Evolutionary conservation across 2,797 vertebrate species (phyloP).

Genomic region (Falco peregrinus): DNA sequence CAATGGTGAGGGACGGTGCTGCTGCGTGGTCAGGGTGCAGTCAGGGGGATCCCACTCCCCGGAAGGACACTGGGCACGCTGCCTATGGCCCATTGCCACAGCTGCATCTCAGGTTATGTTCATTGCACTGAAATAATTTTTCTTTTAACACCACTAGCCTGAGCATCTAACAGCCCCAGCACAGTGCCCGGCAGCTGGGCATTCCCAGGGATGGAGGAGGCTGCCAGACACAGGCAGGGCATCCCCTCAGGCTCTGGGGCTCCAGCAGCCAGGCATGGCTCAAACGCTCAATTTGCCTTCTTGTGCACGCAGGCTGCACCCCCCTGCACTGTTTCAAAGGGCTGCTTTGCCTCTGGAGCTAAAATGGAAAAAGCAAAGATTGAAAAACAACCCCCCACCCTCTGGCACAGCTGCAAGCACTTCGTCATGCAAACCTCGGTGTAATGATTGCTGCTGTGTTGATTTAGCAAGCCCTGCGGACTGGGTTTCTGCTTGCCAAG

Average conservation of each 20-base stretch:
- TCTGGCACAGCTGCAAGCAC: neutral
- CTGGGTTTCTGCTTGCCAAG: neutral
- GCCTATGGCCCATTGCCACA: neutral
- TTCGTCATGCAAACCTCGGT: neutral
- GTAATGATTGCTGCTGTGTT: neutral
- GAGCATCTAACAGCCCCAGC: fast-evolving
- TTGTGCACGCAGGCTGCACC: neutral
- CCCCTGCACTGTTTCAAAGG: fast-evolving
- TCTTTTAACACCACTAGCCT: neutral
- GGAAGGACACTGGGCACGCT: neutral
- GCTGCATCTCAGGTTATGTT: neutral
- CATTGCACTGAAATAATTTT: neutral
- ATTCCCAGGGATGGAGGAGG: neutral
- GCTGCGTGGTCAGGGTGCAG: neutral
- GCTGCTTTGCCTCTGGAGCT: neutral
- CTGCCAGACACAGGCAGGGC: neutral
- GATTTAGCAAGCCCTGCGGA: neutral
- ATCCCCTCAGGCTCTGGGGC: neutral
- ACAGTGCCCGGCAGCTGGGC: fast-evolving
- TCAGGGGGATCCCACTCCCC: neutral
- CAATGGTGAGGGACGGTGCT: neutral
- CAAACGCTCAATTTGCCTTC: fast-evolving
- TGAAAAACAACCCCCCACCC: neutral
- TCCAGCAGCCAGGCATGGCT: neutral
- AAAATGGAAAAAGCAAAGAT: neutral